Evolutionary conservation across 2,888 invertebrate species (phyloP), one percentile per base, ranked within the genome.

Genomic region (Agapetus fuscipes): DNA sequence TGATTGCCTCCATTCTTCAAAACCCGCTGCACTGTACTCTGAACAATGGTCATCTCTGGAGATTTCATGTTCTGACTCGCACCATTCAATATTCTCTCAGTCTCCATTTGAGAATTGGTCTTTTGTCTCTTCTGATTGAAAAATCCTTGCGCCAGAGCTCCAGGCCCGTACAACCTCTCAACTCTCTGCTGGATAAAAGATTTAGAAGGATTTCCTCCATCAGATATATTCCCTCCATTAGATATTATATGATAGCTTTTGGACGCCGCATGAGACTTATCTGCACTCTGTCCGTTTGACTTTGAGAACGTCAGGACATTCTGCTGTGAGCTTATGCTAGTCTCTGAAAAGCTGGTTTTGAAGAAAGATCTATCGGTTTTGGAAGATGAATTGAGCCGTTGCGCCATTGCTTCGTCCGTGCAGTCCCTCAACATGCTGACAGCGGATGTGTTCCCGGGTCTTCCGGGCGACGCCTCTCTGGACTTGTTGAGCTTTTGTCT

Each of bases 121-220:
- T 71, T 72, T 46, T 68, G 67, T 5, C 74, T 60, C 53, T 74
- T 75, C 50, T 77, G 76, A 49, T 80, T 78, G 57, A 87, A 83
- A 57, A 88, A 88, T 1, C 85, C 86, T 57, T 87, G 87, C 2
- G 87, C 88, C 20, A 89, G 58, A 2, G 89, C 88, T 3, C 87
- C 86, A 0, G 88, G 87, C 0, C 91, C 91, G 56, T 90, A 91
- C 2, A 91, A 64, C 35, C 90, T 71, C 54, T 91, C 91, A 1
- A 91, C 89, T 30, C 89, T 74, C 55, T 90, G 89, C 55, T 90
- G 85, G 29, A 91, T 88, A 54, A 90, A 87, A 32, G 89, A 82
- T 55, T 78, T 79, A 54, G 75, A 71, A 12, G 76, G 71, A 51
- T 69, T 65, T 25, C 40, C 40, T 25, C 38, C 42, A n/a, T n/a